Conservation (phyloP, 2,888 invertebrate species). For the Ophion costatus region DNA sequence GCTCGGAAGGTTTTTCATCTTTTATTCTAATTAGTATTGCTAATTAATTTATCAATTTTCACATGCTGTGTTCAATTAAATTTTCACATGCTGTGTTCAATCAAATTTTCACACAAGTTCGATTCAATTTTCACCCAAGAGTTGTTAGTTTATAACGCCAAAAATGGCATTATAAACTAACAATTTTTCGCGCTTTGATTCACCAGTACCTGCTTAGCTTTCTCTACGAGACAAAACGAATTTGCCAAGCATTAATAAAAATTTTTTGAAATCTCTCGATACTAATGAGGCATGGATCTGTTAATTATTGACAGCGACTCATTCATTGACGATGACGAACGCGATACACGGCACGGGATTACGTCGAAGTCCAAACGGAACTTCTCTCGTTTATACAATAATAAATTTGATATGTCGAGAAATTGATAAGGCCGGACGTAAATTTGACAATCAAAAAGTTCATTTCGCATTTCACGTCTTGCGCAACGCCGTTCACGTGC, state of each 20-base stretch:
- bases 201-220: neutral
- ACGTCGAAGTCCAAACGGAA: conserved; percentile 84
- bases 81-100: too few relatives aligned
- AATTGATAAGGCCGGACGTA: conserved; percentile 84
- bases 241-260: neutral
- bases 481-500: conserved; percentile 85
- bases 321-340: conserved; percentile 85
- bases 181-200: neutral
- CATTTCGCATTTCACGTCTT: conserved; percentile 84
- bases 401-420: conserved; percentile 84
- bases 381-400: conserved; percentile 85
- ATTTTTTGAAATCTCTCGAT: neutral
- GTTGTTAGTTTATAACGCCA: too few relatives aligned
- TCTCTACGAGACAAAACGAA: neutral
- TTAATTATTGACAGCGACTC: conserved; percentile 82
- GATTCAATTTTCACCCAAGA: too few relatives aligned
- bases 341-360: conserved; percentile 84
- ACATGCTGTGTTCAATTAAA: too few relatives aligned
- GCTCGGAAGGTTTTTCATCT: conserved; percentile 85
- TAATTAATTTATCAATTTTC: neutral
- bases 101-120: too few relatives aligned
- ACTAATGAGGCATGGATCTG: neutral
- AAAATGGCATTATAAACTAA: neutral
- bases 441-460: conserved; percentile 83
- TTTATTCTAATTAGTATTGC: neutral